Percentiles rank a stretch among this genome's conserved stretches.
These are phyloP conservation scores for Chlorodrepanis virens DNA, from an alignment of 2,113 vertebrate genomes.

Conservation along the genomic window DNA sequence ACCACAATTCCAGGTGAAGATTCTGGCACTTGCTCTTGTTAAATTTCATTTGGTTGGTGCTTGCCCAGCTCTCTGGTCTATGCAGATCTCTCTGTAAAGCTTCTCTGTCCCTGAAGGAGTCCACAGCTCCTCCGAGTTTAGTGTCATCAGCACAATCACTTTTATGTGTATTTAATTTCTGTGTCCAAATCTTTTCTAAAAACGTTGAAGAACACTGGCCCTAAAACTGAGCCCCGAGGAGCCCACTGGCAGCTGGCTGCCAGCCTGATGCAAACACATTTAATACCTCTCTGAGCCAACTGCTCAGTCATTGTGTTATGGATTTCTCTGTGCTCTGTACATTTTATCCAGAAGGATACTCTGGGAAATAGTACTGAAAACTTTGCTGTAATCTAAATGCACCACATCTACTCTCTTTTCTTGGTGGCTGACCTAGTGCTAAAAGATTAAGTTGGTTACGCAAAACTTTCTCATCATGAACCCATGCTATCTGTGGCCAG, in stretches of 20 bases:
- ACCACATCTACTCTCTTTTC: background rate
- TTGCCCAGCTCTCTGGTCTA: background rate
- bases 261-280: background rate
- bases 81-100: background rate
- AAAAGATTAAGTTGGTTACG: background rate
- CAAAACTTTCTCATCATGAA: background rate
- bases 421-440: background rate
- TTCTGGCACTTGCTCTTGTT: background rate
- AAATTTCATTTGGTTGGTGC: background rate
- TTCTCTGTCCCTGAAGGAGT: background rate
- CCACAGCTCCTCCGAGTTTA: background rate
- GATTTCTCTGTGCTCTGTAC: background rate
- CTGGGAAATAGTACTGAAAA: background rate
- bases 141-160: background rate
- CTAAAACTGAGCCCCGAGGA: background rate
- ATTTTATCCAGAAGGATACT: background rate
- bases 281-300: background rate
- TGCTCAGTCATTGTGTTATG: background rate
- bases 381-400: background rate
- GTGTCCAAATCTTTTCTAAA: background rate
- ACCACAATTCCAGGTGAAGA: background rate
- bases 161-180: background rate
- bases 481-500: background rate
- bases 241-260: background rate
- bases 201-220: background rate